Conservation (phyloP, 2,888 invertebrate species). For the Bombylius major region DNA sequence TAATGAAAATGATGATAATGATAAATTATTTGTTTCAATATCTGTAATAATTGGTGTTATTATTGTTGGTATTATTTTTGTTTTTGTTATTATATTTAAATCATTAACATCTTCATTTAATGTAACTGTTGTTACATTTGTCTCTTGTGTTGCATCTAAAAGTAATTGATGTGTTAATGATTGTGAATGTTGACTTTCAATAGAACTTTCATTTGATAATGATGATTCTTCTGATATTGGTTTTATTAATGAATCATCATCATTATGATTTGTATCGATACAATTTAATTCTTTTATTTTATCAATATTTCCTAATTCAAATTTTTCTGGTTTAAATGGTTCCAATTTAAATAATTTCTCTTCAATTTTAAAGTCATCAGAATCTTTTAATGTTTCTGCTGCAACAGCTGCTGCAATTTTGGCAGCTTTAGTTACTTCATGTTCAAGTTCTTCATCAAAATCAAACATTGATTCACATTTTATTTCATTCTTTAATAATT, state of each 20-base stretch:
- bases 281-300: neutral
- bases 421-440: neutral
- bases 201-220: neutral
- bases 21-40: slow-evolving; percentile 5
- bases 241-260: neutral
- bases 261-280: neutral
- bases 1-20: slow-evolving; percentile 7
- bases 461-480: neutral
- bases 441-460: neutral
- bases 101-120: neutral
- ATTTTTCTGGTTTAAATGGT: neutral
- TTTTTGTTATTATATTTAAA: neutral
- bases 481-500: neutral
- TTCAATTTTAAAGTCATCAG: neutral
- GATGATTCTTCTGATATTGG: neutral
- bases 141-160: neutral
- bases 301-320: neutral
- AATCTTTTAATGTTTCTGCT: neutral
- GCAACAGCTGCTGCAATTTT: neutral
- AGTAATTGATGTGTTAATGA: neutral
- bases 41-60: slow-evolving; percentile 6
- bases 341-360: neutral
- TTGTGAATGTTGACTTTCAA: neutral
- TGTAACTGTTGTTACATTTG: too few species aligned
- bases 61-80: slow-evolving; percentile 1